Conservation (phyloP, 2,888 invertebrate species). For the Tribolium freemani region DNA sequence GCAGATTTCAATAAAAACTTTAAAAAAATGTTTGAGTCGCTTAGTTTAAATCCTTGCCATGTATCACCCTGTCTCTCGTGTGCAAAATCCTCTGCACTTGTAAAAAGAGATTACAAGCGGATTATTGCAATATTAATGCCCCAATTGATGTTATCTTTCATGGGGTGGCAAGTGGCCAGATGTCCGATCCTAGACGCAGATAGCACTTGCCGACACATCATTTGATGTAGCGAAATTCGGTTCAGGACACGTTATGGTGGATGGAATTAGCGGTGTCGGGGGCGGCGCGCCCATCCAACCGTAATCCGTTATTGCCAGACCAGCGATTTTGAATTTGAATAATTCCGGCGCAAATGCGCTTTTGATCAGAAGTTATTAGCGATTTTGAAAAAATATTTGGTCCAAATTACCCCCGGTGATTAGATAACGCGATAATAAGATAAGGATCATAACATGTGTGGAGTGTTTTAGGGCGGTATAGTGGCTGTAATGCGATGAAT, state of each 20-base stretch:
- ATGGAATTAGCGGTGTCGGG: slow-evolving; percentile 39
- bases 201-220: slow-evolving; percentile 25
- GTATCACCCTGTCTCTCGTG: neutral
- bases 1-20: neutral
- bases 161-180: slow-evolving; percentile 50
- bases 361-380: slow-evolving; percentile 16
- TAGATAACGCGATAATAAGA: slow-evolving; percentile 62
- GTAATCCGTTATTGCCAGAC: slow-evolving; percentile 51
- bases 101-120: slow-evolving; percentile 32
- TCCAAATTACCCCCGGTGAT: slow-evolving; percentile 33
- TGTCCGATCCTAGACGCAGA: slow-evolving; percentile 45
- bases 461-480: slow-evolving; percentile 56
- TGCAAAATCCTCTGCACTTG: slow-evolving; percentile 8
- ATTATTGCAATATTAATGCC: slow-evolving; percentile 39
- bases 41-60: neutral
- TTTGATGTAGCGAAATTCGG: slow-evolving; percentile 4
- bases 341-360: slow-evolving; percentile 35
- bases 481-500: slow-evolving; percentile 33
- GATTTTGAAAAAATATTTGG: too few relatives aligned
- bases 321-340: slow-evolving; percentile 39
- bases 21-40: neutral
- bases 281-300: slow-evolving; percentile 49
- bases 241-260: neutral
- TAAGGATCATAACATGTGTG: slow-evolving; percentile 66
- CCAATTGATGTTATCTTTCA: slow-evolving; percentile 40